Base-by-base conservation (phyloP, 1,140 invertebrate species). In the Drosophila subobscura region DNA sequence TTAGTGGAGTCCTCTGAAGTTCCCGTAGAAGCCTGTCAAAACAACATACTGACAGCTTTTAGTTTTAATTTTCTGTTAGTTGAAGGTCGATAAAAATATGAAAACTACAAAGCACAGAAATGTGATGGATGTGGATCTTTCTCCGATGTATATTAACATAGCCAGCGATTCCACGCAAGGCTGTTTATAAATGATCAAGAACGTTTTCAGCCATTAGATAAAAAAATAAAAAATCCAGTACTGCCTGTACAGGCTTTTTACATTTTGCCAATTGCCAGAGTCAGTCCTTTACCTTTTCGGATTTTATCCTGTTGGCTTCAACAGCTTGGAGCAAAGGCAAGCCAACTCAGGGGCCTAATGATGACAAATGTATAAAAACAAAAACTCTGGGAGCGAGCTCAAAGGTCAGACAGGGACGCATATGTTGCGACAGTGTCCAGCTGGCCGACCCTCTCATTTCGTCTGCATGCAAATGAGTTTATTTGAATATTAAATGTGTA, bases 401-500 rank as follows among this genome's bases (percentile, higher is more conserved):
- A 84, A 83, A 86, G 81, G 81, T 77, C 80, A 86, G 80, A 64
- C 67, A 45, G 63, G 49, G 64, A 51, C 70, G 83, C 81, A 86
- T 86, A 86, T 88, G 83, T 72, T 78, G 77, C 57, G 66, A 73
- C 80, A 65, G 59, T 71, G 66, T 54, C 66, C 78, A 76, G 56
- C 58, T 59, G 59, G 55, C 27, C 60, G 78, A 77, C 56, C 52
- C 45, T 72, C 72, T 71, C 77, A 77, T 85, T 77, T 75, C 79
- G 81, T 86, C 83, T 86, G 81, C 81, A 86, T 86, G 83, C 74
- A 86, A 86, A 86, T 86, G 81, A 86, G 83, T 86, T 86, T 86
- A 86, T 86, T 86, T 86, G 83, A 86, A 86, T 86, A 86, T 86
- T 86, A 86, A 86, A 86, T 86, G 83, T 86, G 81, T 86, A 86